Conservation (phyloP, 2,797 vertebrate genomes). For the Parauchenoglanis punctatus region DNA sequence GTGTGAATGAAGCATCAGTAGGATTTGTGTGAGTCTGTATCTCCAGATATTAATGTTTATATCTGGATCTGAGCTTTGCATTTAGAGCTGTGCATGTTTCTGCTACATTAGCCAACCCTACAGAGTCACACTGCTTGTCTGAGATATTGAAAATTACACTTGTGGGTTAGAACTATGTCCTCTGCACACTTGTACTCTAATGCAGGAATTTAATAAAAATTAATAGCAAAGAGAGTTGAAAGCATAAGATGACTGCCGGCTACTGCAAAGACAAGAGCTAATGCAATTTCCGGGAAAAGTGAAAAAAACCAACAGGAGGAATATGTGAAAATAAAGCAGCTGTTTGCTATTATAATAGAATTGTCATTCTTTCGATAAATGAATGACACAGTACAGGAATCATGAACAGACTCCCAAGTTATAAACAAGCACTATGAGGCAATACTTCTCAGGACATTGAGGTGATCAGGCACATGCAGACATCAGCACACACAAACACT, state of each 20-base stretch:
- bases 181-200: background rate
- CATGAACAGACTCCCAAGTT: background rate
- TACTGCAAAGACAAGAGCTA: background rate
- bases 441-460: background rate
- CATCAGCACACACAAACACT: background rate
- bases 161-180: background rate
- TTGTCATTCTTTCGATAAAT: background rate
- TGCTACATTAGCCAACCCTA: background rate
- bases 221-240: background rate
- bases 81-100: background rate
- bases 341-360: background rate
- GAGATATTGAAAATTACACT: background rate
- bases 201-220: background rate
- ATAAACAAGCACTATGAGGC: background rate
- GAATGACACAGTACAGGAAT: background rate
- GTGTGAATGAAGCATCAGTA: constrained; percentile 45
- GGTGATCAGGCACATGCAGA: background rate
- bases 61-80: background rate
- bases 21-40: constrained; percentile 39
- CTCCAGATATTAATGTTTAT: constrained; percentile 54
- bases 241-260: too few species aligned
- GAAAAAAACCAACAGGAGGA: background rate
- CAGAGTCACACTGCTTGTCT: background rate
- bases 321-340: background rate
- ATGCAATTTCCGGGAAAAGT: background rate